phyloP scores from a whole-genome alignment of 2,113 vertebrate species.

The Jacana jacana region DNA sequence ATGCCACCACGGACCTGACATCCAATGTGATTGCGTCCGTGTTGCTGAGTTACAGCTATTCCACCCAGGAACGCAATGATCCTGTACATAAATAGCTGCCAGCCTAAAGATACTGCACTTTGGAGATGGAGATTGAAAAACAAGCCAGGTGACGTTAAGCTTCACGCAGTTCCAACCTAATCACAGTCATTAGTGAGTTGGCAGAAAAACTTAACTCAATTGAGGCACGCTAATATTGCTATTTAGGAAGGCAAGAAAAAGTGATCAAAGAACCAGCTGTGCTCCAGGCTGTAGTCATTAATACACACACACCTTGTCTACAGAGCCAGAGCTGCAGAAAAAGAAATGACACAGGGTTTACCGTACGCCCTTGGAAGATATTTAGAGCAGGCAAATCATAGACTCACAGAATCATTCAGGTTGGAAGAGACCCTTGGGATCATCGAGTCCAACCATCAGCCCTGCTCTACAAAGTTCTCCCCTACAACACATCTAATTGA shows the following conservation, averaged over 20 bases:
- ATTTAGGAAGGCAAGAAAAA: background rate
- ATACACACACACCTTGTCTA: background rate
- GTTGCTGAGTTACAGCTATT: background rate
- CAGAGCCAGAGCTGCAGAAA: background rate
- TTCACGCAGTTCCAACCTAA: background rate
- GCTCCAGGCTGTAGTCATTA: background rate
- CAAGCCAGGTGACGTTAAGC: background rate
- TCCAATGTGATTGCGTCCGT: background rate
- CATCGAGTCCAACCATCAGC: no score
- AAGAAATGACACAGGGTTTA: fast-evolving
- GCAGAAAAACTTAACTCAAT: background rate
- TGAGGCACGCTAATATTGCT: background rate
- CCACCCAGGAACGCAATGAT: background rate
- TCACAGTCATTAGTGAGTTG: background rate
- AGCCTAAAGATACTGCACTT: background rate
- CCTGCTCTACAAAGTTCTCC: no score
- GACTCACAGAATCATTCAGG: no score
- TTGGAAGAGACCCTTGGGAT: no score
- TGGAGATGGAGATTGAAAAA: background rate
- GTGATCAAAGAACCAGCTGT: background rate
- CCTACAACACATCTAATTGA: no score
- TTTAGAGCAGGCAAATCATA: background rate
- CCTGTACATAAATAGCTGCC: background rate
- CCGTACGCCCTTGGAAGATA: background rate
- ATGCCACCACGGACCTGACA: background rate